Conservation (phyloP, 2,797 vertebrate genomes). For the Anolis apletophallus region DNA sequence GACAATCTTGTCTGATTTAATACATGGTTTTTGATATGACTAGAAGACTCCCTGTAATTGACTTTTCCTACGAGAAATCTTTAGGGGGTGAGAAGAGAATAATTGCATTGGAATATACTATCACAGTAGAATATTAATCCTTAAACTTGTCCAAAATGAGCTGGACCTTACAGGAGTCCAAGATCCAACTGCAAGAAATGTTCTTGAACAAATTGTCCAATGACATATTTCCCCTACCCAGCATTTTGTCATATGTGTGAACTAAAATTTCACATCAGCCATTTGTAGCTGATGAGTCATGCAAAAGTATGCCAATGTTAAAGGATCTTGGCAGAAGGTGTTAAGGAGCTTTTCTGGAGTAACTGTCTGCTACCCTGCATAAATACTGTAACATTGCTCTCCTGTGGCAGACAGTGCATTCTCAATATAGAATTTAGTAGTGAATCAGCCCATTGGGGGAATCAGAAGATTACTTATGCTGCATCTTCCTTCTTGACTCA, state of each 20-base stretch:
- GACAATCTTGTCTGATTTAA: neutral
- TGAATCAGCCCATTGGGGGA: neutral
- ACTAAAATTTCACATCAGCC: neutral
- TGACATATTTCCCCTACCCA: neutral
- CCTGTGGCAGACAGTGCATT: neutral
- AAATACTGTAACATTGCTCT: neutral
- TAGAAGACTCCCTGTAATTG: constrained; percentile 17
- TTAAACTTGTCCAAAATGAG: neutral
- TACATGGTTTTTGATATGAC: constrained; percentile 18
- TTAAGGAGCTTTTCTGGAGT: neutral
- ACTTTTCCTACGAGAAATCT: constrained; percentile 28
- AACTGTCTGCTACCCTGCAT: neutral
- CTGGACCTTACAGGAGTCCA: neutral
- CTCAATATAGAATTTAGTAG: neutral
- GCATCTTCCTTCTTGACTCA: neutral
- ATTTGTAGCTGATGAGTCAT: neutral
- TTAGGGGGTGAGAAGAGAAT: constrained; percentile 15
- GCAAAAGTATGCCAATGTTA: neutral
- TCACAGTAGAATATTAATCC: constrained; percentile 6
- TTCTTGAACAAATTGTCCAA: neutral
- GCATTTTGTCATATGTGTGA: neutral
- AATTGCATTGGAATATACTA: constrained; percentile 17
- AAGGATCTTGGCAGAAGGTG: neutral
- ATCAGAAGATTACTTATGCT: neutral
- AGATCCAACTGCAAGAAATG: neutral